phyloP scores from a whole-genome alignment of 2,797 vertebrate genomes.

The Poecilia velifera region DNA sequence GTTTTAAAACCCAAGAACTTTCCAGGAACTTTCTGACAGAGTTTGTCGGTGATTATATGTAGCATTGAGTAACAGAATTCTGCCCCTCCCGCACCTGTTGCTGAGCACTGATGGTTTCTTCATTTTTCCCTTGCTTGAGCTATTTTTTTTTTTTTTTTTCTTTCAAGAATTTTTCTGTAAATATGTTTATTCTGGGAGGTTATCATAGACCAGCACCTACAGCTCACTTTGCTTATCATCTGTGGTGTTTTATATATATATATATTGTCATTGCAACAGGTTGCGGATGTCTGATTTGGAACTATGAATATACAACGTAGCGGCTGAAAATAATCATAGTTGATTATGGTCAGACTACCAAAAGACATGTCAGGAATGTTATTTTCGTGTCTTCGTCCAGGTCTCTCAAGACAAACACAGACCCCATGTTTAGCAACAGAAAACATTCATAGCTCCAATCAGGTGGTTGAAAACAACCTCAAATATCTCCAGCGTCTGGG shows the following conservation, averaged over 20 bases:
- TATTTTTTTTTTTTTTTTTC: no score
- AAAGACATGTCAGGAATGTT: conserved; percentile 63
- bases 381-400: conserved; percentile 71
- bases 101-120: neutral
- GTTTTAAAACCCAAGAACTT: neutral
- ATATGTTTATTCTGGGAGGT: no score
- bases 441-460: conserved; percentile 64
- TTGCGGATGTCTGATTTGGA: conserved; percentile 33
- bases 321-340: conserved; percentile 61
- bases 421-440: conserved; percentile 72
- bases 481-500: conserved; percentile 71
- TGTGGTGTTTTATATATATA: conserved; percentile 5
- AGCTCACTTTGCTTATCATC: neutral
- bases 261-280: conserved; percentile 12
- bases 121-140: neutral
- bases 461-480: conserved; percentile 72
- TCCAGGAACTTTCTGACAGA: neutral
- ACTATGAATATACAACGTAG: conserved; percentile 47
- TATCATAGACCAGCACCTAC: no score
- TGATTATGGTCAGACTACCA: conserved; percentile 29
- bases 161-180: no score
- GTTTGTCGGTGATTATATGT: neutral
- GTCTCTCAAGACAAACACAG: conserved; percentile 60
- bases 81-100: neutral
- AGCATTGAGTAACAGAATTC: neutral